A percentile compares a stretch with the other conserved stretches of the same genome.
Conservation (phyloP, 2,888 invertebrate species). For the Drosophila heteroneura region DNA sequence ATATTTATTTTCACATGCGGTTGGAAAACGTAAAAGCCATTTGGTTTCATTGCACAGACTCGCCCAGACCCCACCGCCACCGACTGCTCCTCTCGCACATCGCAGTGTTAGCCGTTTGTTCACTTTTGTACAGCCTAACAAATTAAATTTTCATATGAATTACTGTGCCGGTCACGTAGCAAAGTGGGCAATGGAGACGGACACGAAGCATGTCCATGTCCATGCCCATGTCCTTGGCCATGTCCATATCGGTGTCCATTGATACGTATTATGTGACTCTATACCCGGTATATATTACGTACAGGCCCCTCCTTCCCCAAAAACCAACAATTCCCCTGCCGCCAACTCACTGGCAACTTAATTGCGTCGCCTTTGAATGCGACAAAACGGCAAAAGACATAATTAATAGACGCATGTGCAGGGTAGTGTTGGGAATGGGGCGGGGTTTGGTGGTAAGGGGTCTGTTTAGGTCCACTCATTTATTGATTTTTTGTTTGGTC, state of each 20-base stretch:
- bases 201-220: constrained; percentile 24
- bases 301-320: not conserved
- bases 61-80: not conserved
- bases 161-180: constrained; percentile 77
- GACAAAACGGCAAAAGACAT: constrained; percentile 80
- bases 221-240: constrained; percentile 47
- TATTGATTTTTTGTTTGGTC: constrained; percentile 65
- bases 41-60: constrained; percentile 56
- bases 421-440: not conserved
- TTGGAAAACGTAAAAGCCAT: constrained; percentile 64
- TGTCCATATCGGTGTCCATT: constrained; percentile 63
- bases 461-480: constrained; percentile 22
- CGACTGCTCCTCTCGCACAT: not conserved
- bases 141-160: constrained; percentile 80
- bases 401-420: constrained; percentile 67
- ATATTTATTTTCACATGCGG: constrained; percentile 79
- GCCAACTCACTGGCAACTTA: constrained; percentile 48
- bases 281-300: constrained; percentile 57
- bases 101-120: not conserved
- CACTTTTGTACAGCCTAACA: constrained; percentile 56
- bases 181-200: constrained; percentile 36
- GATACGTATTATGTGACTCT: constrained; percentile 78
- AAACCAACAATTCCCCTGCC: not conserved
- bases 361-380: constrained; percentile 77
- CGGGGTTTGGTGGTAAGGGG: not conserved